phyloP scores from a whole-genome alignment of 1,140 invertebrate species.

The Ooceraea biroi region DNA sequence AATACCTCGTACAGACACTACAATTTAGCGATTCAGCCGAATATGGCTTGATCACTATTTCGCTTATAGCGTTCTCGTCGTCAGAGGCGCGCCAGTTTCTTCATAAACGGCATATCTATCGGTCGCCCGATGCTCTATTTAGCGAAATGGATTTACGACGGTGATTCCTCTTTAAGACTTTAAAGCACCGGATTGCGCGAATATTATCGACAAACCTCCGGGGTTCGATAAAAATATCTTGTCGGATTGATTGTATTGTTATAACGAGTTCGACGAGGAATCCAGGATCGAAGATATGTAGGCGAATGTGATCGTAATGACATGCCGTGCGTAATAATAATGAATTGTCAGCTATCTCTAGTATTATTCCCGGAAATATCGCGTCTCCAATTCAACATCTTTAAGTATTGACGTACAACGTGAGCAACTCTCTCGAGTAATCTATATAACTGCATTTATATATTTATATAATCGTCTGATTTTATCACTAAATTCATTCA shows the following conservation, averaged over 20 bases:
- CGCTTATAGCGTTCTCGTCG: conserved; percentile 20
- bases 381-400: background rate
- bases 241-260: background rate
- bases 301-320: conserved; percentile 33
- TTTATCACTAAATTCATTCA: too few species aligned
- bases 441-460: background rate
- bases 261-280: conserved; percentile 9
- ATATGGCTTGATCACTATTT: conserved; percentile 32
- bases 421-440: background rate
- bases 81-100: conserved; percentile 13
- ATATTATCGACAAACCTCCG: background rate
- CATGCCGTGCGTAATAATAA: background rate
- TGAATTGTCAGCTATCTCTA: background rate
- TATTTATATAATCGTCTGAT: too few species aligned
- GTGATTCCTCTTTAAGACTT: conserved; percentile 40
- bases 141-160: conserved; percentile 38
- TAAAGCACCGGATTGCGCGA: background rate
- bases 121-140: conserved; percentile 36
- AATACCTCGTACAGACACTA: background rate
- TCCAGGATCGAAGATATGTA: background rate
- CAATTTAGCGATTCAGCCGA: conserved; percentile 8
- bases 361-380: background rate
- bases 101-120: conserved; percentile 35
- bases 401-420: background rate
- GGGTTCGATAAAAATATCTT: background rate